Evolutionary conservation across 2,113 vertebrate genomes (phyloP).

Genomic region (Toxostoma redivivum): DNA sequence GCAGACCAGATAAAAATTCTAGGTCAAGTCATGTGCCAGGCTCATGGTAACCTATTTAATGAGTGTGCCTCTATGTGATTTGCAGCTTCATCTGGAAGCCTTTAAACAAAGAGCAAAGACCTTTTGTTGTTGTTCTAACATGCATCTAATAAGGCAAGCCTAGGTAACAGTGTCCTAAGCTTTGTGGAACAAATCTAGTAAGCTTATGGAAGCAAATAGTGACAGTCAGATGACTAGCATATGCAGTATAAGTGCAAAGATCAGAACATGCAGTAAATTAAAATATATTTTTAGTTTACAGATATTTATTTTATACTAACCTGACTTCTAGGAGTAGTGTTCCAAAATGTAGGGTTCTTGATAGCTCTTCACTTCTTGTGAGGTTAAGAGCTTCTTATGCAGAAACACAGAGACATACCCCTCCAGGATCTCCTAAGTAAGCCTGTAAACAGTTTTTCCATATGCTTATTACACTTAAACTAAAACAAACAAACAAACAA

Average conservation of each 20-base stretch:
- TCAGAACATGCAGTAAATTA: background rate
- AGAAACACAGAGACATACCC: background rate
- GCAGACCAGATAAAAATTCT: rapidly evolving
- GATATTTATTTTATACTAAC: background rate
- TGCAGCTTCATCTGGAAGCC: background rate
- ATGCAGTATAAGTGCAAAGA: background rate
- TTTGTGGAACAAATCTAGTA: background rate
- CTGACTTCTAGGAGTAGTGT: background rate
- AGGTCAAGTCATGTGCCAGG: background rate
- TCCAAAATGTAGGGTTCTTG: background rate
- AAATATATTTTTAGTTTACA: background rate
- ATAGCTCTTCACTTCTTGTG: background rate
- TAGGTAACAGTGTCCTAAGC: background rate
- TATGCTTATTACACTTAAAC: background rate
- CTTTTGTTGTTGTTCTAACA: background rate
- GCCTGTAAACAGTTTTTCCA: background rate
- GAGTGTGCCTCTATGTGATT: background rate
- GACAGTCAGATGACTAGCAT: background rate
- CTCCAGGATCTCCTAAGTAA: background rate
- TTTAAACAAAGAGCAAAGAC: background rate
- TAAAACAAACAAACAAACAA: background rate
- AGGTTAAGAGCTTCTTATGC: background rate
- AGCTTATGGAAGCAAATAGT: background rate
- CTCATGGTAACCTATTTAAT: background rate
- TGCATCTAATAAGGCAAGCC: background rate